These are phyloP conservation scores for Artemia sp. DNA, from an alignment of 2,888 invertebrate genomes.

Conservation along the genomic window DNA sequence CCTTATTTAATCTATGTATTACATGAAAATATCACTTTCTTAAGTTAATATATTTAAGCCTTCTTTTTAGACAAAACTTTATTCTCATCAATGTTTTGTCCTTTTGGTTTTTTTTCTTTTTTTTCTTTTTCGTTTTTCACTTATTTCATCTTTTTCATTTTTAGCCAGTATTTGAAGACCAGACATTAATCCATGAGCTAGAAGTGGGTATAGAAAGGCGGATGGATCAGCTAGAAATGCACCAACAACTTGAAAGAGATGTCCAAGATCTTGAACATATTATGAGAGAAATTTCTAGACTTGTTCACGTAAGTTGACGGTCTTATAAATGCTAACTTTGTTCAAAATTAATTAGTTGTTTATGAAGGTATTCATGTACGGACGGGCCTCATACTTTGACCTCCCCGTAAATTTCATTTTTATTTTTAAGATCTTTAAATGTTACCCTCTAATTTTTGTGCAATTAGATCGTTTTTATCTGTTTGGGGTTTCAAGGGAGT, in stretches of 20 bases:
- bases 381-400: no score
- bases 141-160: not conserved
- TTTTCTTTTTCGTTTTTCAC: not conserved
- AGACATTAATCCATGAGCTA: not conserved
- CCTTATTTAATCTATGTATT: no score
- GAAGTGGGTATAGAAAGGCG: constrained; percentile 17
- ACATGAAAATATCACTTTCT: no score
- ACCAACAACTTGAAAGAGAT: constrained; percentile 19
- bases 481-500: no score
- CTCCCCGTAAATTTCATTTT: no score
- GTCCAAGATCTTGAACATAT: constrained; percentile 21
- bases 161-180: not conserved
- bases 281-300: constrained; percentile 18
- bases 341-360: no score
- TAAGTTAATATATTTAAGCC: no score
- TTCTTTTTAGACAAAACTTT: no score
- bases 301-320: constrained; percentile 19
- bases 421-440: no score
- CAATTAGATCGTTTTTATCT: no score
- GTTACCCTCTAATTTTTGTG: no score
- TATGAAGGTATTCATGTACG: no score
- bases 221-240: constrained; percentile 19
- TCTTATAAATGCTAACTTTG: not conserved
- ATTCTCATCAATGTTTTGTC: not conserved
- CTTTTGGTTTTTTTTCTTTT: not conserved